A percentile compares a stretch with the other conserved stretches of the same genome.
Evolutionary conservation across 2,797 vertebrate species (phyloP).

Genomic region (Epinephelus malabaricus): DNA sequence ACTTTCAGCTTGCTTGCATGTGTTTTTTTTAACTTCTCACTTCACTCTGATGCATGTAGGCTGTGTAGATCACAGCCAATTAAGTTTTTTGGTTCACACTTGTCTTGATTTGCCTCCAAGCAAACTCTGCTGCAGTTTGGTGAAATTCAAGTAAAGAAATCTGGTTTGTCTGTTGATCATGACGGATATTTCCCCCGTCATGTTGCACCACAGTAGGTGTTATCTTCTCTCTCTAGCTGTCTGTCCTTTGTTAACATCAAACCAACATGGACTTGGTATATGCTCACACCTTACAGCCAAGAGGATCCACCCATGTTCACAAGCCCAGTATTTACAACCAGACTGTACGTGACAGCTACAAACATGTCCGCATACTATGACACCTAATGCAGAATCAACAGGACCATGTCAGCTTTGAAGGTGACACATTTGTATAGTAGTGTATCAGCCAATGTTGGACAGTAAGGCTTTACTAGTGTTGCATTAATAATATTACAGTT

Average conservation of each 20-base stretch:
- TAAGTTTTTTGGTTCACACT: neutral
- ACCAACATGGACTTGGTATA: neutral
- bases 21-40: neutral
- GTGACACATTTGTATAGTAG: no score
- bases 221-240: neutral
- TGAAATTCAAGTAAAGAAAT: neutral
- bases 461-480: no score
- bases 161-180: neutral
- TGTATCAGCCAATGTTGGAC: no score
- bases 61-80: neutral
- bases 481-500: no score
- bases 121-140: neutral
- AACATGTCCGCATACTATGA: neutral
- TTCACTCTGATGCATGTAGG: neutral
- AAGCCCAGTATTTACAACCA: neutral
- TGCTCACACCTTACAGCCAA: neutral
- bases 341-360: neutral
- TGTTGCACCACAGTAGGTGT: neutral
- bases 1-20: neutral
- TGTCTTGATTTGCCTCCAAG: neutral
- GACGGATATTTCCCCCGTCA: neutral
- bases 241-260: neutral
- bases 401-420: neutral
- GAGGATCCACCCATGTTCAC: neutral
- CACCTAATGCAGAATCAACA: neutral